phyloP scores from a whole-genome alignment of 2,113 vertebrate species.

The Corvus cornix region DNA sequence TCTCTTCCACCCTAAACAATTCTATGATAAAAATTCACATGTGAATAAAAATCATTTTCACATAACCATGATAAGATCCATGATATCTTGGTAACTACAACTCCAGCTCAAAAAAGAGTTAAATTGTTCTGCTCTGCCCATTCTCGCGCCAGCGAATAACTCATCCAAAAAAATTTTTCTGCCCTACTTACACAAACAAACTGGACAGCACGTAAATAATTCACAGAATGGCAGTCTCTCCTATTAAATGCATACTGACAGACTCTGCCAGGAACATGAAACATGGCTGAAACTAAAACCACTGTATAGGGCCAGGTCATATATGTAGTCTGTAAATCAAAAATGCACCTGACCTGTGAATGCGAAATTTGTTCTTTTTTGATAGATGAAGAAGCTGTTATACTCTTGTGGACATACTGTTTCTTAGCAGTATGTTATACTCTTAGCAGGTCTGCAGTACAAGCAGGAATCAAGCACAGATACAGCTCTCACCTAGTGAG shows the following conservation, averaged over 20 bases:
- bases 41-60: rapidly evolving
- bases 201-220: neutral
- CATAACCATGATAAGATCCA: neutral
- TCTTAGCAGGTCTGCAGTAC: neutral
- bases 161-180: neutral
- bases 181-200: neutral
- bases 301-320: neutral
- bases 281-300: neutral
- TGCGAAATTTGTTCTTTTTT: neutral
- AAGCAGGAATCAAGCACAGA: neutral
- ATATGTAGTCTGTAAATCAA: neutral
- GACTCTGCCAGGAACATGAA: neutral
- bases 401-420: neutral
- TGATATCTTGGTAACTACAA: neutral
- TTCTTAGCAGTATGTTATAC: neutral
- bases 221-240: neutral
- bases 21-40: neutral
- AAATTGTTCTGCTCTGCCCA: neutral
- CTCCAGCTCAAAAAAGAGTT: neutral
- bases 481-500: neutral
- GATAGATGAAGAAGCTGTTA: neutral
- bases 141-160: neutral
- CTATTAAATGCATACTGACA: neutral
- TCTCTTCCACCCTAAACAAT: neutral
- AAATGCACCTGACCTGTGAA: neutral